phyloP scores from a whole-genome alignment of 1,140 invertebrate genomes.

The Drosophila tristis region DNA sequence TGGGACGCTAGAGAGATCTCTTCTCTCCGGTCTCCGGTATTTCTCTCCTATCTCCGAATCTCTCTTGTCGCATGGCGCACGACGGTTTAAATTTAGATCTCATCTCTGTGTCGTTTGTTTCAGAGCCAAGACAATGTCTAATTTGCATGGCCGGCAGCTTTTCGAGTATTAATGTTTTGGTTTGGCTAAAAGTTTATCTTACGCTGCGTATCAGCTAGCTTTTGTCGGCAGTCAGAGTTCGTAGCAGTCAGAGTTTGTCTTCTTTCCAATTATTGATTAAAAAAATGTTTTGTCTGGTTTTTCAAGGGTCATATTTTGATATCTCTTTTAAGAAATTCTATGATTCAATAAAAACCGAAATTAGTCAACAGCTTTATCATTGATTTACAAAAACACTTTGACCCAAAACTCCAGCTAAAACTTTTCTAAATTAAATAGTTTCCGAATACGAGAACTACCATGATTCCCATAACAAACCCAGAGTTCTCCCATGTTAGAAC shows the following conservation, averaged over 20 bases:
- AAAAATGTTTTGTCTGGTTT: no score
- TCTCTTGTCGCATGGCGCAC: slow-evolving; percentile 74
- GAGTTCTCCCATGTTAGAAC: no score
- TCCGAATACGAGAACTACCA: not conserved
- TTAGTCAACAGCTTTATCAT: no score
- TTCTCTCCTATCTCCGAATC: slow-evolving; percentile 28
- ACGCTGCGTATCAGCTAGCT: not conserved
- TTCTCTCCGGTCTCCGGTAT: slow-evolving; percentile 52
- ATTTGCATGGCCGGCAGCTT: slow-evolving; percentile 31
- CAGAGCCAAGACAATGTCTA: slow-evolving; percentile 37
- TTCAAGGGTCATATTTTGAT: no score
- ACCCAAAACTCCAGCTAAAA: no score
- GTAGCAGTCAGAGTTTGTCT: no score
- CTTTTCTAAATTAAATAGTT: not conserved
- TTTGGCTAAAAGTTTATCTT: slow-evolving; percentile 8
- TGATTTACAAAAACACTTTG: not conserved
- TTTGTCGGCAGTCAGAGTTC: not conserved
- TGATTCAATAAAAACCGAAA: no score
- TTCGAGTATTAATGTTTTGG: slow-evolving; percentile 8
- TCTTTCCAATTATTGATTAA: no score
- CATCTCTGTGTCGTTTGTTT: slow-evolving; percentile 23
- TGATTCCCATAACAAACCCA: no score
- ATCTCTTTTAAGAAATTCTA: no score
- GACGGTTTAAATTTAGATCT: slow-evolving; percentile 73
- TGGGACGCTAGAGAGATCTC: slow-evolving; percentile 33